These are phyloP conservation scores for Triops longicaudatus DNA, from an alignment of 1,140 invertebrate genomes.

Conservation along the genomic window DNA sequence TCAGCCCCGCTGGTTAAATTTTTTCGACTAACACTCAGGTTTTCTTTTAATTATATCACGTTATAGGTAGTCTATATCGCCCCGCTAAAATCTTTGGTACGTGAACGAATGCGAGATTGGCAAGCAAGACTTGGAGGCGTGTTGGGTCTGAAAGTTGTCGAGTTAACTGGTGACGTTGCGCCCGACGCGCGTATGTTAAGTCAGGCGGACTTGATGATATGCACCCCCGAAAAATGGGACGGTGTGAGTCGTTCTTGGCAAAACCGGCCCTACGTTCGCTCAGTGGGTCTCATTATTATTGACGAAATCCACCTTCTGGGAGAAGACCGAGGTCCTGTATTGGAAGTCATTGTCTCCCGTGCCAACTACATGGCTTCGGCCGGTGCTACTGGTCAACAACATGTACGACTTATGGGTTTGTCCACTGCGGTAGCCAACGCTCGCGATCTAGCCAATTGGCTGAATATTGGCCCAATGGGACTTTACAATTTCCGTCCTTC, in stretches of 20 bases:
- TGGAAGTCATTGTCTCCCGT: conserved; percentile 63
- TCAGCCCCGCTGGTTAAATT: too few species aligned
- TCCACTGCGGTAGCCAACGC: conserved; percentile 98
- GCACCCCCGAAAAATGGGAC: conserved; percentile 99
- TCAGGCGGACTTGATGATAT: conserved; percentile 85
- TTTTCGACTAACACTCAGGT: neutral
- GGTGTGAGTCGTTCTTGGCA: conserved; percentile 97
- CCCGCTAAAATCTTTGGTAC: conserved; percentile 92
- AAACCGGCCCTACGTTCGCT: conserved; percentile 83
- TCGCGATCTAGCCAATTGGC: conserved; percentile 91
- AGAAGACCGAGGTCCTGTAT: conserved; percentile 72
- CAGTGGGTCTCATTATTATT: conserved; percentile 90
- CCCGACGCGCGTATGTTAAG: conserved; percentile 82
- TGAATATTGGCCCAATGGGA: conserved; percentile 76
- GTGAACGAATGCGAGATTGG: conserved; percentile 96
- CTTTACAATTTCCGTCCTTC: conserved; percentile 97
- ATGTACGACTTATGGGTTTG: conserved; percentile 81
- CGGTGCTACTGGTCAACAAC: conserved; percentile 42
- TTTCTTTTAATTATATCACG: conserved; percentile 30
- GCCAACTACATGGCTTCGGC: conserved; percentile 89
- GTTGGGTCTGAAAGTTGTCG: conserved; percentile 79
- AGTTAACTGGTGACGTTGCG: conserved; percentile 91
- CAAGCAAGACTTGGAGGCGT: conserved; percentile 71
- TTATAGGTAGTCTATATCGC: conserved; percentile 90
- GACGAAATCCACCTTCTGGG: conserved; percentile 98